Conservation (phyloP, 2,797 vertebrate genomes). For the Hyperoplus lanceolatus region DNA sequence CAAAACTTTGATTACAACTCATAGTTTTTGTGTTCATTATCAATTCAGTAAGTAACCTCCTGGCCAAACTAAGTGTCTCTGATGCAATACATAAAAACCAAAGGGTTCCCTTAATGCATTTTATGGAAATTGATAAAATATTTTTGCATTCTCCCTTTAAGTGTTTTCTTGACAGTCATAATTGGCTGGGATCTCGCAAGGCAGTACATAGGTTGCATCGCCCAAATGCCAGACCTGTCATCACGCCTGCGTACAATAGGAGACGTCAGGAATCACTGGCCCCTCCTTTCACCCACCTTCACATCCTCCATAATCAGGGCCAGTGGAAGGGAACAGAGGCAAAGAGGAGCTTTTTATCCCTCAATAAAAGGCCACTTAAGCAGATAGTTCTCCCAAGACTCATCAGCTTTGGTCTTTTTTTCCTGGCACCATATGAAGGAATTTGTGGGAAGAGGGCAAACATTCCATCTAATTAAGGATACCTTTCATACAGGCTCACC, state of each 20-base stretch:
- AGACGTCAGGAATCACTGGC: constrained; percentile 58
- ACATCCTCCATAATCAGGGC: constrained; percentile 80
- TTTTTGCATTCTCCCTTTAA: neutral
- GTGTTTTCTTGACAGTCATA: constrained; percentile 11
- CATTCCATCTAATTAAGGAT: constrained; percentile 81
- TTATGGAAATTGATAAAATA: neutral
- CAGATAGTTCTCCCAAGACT: constrained; percentile 81
- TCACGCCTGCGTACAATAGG: constrained; percentile 68
- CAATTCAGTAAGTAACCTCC: constrained; percentile 18
- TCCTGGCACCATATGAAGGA: constrained; percentile 77
- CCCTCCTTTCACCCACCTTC: constrained; percentile 66
- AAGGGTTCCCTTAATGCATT: constrained; percentile 3
- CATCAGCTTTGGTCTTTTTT: constrained; percentile 76
- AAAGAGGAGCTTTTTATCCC: constrained; percentile 82
- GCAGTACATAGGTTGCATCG: constrained; percentile 53
- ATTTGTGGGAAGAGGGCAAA: constrained; percentile 79
- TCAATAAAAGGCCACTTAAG: constrained; percentile 86
- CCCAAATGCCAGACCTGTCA: constrained; percentile 63
- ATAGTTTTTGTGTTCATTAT: neutral
- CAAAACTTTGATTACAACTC: constrained; percentile 25
- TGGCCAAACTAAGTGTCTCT: constrained; percentile 5
- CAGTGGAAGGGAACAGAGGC: constrained; percentile 70
- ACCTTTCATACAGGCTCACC: constrained; percentile 74
- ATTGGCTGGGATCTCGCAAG: constrained; percentile 33
- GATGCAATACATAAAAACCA: constrained; percentile 10